Base-by-base conservation (phyloP, 2,113 vertebrate genomes). In the Erinaceus europaeus region DNA sequence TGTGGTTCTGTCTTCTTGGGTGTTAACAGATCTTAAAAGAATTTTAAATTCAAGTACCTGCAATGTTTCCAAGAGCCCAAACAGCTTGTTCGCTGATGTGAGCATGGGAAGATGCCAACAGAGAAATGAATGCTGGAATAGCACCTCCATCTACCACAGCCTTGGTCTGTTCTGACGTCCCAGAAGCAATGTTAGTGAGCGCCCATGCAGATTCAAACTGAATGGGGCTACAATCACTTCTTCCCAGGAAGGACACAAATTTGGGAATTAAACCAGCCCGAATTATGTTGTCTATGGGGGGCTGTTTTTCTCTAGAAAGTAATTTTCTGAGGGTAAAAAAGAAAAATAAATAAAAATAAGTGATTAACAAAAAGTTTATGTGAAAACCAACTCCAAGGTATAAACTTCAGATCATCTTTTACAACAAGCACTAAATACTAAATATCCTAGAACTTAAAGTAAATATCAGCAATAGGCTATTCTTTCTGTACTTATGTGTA, bases 121-220 rank as follows among this genome's bases (percentile, higher is more conserved):
- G 96, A 4, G 90, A 96, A 88, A 99, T 97, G 85, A 99, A 99
- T 44, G 98, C 98, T 59, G 98, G 98, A 73, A 99, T 96, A 53
- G 98, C 98, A 9, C 98, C 98, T 55, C 97, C 98, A 23, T 98
- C 98, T 52, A 99, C 98, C 36, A 99, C 98, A 0, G 98, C 98
- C 62, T 95, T 97, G 25, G 98, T 99, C 90, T 99, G 98, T 5
- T 98, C 98, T 0, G 98, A 98, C 0, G 97, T 98, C 44, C 98
- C 98, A 9, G 98, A 99, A 32, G 98, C 98, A 1, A 99, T 99
- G 96, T 99, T 99, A 86, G 98, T 99, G 64, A 99, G 97, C 0
- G 98, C 98, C 98, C 98, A 99, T 11, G 98, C 98, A 52, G 99
- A 98, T 84, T 99, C 98, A 95, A 99, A 99, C 94, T 99, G 98